Conservation (phyloP, 2,888 invertebrate genomes). For the Anoncus sp. region DNA sequence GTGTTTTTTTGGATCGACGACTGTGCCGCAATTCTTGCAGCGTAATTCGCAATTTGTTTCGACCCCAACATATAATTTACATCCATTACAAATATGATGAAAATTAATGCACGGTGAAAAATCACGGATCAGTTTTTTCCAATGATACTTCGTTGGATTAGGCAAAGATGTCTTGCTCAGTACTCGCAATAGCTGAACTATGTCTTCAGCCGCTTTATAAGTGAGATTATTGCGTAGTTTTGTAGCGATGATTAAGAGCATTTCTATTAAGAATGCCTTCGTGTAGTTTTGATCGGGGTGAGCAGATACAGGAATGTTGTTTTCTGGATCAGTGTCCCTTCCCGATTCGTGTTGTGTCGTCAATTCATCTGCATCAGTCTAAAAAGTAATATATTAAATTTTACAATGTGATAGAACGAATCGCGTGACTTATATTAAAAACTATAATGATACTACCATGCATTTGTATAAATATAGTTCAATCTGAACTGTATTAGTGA, state of each 20-base stretch:
- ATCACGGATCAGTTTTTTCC: constrained; percentile 14
- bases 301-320: neutral
- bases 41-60: constrained; percentile 11
- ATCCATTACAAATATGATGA: constrained; percentile 30
- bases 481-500: too few species aligned
- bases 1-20: constrained; percentile 11
- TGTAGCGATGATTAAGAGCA: constrained; percentile 34
- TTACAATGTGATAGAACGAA: neutral
- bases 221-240: constrained; percentile 45
- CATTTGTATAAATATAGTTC: neutral
- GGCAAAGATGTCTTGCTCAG: constrained; percentile 1
- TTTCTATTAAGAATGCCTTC: constrained; percentile 35
- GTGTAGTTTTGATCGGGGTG: constrained; percentile 29
- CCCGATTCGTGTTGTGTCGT: constrained; percentile 2
- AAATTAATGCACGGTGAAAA: constrained; percentile 16
- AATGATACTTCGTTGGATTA: constrained; percentile 7
- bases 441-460: neutral
- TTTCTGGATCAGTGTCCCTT: neutral
- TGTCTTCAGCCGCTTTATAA: constrained; percentile 33
- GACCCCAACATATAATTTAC: constrained; percentile 12
- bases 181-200: constrained; percentile 10
- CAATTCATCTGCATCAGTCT: constrained; percentile 12
- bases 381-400: constrained; percentile 23
- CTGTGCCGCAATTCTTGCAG: constrained; percentile 20
- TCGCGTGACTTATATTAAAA: neutral